Evolutionary conservation across 2,113 vertebrate species (phyloP).

Genomic region (Asarcornis scutulata): DNA sequence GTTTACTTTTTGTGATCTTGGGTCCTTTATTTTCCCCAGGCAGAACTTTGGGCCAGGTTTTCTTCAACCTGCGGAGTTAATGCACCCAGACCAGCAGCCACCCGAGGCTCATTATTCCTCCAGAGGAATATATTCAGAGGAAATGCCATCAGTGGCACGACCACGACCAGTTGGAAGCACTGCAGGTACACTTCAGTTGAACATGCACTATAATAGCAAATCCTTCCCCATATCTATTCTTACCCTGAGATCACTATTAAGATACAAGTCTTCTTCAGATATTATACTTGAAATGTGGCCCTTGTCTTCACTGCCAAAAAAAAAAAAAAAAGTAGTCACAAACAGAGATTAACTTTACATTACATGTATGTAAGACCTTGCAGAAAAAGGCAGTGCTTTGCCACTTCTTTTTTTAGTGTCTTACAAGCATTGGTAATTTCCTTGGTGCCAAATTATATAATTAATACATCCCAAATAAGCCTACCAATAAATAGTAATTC

Average conservation of each 20-base stretch:
- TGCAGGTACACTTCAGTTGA: conserved; percentile 81
- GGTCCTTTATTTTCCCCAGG: conserved; percentile 74
- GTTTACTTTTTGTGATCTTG: not conserved
- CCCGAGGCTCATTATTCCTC: conserved; percentile 85
- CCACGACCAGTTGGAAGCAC: conserved; percentile 92
- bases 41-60: conserved; percentile 84
- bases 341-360: not conserved
- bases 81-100: conserved; percentile 79
- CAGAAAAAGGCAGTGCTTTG: not conserved
- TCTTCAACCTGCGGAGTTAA: conserved; percentile 83
- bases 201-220: not conserved
- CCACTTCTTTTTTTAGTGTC: not conserved
- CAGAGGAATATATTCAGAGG: conserved; percentile 86
- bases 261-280: not conserved
- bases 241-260: not conserved
- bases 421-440: not conserved
- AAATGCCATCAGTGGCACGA: conserved; percentile 86
- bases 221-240: not conserved
- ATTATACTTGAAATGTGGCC: not conserved
- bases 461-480: not conserved
- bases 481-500: not conserved
- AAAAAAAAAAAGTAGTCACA: not conserved
- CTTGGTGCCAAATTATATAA: not conserved
- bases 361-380: not conserved
- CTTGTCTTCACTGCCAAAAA: not conserved